Percentiles rank a stretch among this genome's conserved stretches.
Conservation (phyloP, 2,113 vertebrate genomes). For the Melierax canorus region DNA sequence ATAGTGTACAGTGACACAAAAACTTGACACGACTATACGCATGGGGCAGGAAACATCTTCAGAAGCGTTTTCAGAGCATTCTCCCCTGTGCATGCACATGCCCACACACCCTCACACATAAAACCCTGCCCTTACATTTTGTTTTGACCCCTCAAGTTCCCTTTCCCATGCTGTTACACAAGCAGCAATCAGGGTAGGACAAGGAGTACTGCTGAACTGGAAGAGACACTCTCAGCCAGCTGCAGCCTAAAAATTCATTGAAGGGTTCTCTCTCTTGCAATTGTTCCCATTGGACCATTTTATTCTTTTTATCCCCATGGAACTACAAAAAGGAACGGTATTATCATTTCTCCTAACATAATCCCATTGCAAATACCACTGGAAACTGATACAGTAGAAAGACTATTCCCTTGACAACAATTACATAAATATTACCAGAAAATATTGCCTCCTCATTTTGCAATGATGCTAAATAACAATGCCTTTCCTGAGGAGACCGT, state of each 20-base stretch:
- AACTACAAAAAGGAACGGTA: background rate
- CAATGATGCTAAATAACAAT: background rate
- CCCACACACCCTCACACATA: background rate
- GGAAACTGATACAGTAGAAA: background rate
- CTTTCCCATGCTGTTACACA: background rate
- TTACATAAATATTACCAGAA: background rate
- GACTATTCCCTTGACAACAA: background rate
- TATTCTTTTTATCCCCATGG: background rate
- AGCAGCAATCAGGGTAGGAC: accelerated
- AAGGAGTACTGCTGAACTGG: background rate
- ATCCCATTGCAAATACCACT: background rate
- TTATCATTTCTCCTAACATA: background rate
- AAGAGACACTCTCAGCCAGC: background rate
- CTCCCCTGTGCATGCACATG: accelerated
- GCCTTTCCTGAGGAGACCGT: background rate
- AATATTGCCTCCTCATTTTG: background rate
- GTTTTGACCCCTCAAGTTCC: background rate
- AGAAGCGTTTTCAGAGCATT: background rate
- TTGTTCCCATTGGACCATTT: background rate
- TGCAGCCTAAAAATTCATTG: background rate
- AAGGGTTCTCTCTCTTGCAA: background rate
- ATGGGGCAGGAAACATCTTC: background rate
- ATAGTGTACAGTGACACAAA: background rate
- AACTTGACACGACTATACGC: accelerated
- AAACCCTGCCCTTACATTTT: background rate